Base-by-base conservation (phyloP, 2,113 vertebrate species). In the Climacteris rufus region DNA sequence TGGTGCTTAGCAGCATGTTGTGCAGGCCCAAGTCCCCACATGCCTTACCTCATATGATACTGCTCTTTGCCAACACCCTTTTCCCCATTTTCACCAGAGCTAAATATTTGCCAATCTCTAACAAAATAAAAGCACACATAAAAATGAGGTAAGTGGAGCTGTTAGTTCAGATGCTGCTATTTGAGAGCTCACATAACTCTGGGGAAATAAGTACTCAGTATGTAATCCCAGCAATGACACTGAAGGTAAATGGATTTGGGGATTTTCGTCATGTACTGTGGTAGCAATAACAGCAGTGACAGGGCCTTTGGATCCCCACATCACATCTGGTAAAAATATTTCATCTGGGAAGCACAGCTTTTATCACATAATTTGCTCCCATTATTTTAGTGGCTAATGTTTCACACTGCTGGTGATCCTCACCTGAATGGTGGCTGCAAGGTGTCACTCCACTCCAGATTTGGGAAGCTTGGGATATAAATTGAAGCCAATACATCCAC, bases 181-280 rank as follows among this genome's bases (percentile, higher is more conserved):
- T 95, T 95, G 93, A 96, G 88, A 95, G 45, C 92, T 95, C 93
- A 93, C 90, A 74, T 71, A 70, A 45, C 97, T 95, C 97, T 96
- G 87, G 97, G 97, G 97, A 97, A 97, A 97, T 97, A 97, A 97
- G 89, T 93, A 94, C 92, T 93, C 89, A 91, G 87, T 94, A 94
- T 88, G 93, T 95, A 97, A 96, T 96, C 95, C 96, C 77, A 68
- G 92, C 77, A 95, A 96, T 83, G 92, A 91, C 96, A 96, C 96
- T 91, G 91, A 94, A 96, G 82, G 77, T 97, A 97, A 97, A 97
- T 93, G 95, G 97, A 97, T 96, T 96, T 96, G 79, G 83, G 94
- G 82, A 92, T 96, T 97, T 97, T 96, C 7, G 96, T 96, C 96
- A 89, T 94, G 94, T 96, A 87, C 90, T 90, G 70, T 83, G 84